Evolutionary conservation across 2,797 vertebrate genomes (phyloP), one percentile per base, ranked within the genome.

Genomic region (Crax fasciolata): DNA sequence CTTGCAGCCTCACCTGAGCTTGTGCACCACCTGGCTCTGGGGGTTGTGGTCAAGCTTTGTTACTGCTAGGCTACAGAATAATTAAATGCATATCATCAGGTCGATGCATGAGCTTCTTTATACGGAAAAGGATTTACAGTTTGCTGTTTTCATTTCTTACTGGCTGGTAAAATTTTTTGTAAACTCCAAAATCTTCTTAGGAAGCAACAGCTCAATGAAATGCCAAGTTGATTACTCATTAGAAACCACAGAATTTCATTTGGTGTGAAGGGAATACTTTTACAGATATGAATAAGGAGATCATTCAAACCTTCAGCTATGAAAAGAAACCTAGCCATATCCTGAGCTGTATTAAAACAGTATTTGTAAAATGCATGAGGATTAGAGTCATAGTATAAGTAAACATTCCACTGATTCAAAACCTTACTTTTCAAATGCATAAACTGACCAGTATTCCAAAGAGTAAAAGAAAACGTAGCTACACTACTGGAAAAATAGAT

Each of bases 181-280:
- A 41, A 74, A 79, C 30, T 51, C 43, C 39, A 67, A 72, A 79
- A 57, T 62, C 81, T 84, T 74, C 25, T 44, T 49, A n/a, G 65
- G 68, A 89, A 87, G 76, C n/a, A 57, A 72, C 25, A 71, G 30
- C 61, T 78, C 61, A 81, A 84, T 48, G 32, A 94, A 91, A 91
- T 87, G 48, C 25, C 41, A 24, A 88, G 52, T 65, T 67, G 28
- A 43, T 74, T 78, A 59, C 19, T 87, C 23, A 63, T 75, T 52
- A 85, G 46, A 92, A 94, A 66, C 30, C 25, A 52, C 25, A 57
- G 48, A 87, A 75, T 75, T n/a, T n/a, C 23, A 74, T 23, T 65
- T 72, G 35, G 49, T 35, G 30, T 72, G 35, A 83, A 74, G 80
- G 38, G 13, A 92, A 84, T 38, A 72, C 25, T 85, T 80, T 24